phyloP scores from a whole-genome alignment of 2,888 invertebrate genomes.

The Polylopha cassiicola region DNA sequence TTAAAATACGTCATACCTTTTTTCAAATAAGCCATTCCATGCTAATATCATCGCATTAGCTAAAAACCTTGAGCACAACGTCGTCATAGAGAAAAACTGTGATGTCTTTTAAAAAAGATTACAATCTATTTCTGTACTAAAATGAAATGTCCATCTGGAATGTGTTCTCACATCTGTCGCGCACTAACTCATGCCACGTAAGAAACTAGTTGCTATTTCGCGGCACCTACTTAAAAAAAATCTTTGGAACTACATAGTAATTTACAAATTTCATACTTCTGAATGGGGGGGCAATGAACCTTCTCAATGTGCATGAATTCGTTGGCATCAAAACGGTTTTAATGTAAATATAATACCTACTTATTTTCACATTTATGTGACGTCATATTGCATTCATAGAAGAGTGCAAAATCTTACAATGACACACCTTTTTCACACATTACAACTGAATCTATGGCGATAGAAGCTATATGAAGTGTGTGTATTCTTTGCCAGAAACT shows the following conservation, averaged over 20 bases:
- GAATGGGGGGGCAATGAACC: slow-evolving; percentile 25
- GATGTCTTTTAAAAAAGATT: slow-evolving; percentile 38
- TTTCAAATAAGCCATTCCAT: slow-evolving; percentile 19
- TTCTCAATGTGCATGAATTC: slow-evolving; percentile 17
- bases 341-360: slow-evolving; percentile 19
- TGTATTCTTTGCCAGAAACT: too few relatives aligned
- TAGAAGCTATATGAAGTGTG: too few relatives aligned
- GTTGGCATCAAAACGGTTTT: slow-evolving; percentile 24
- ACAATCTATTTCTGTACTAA: slow-evolving; percentile 44
- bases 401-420: too few relatives aligned
- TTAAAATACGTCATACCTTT: too few relatives aligned
- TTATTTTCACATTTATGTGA: slow-evolving; percentile 8
- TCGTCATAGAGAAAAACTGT: slow-evolving; percentile 29
- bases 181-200: slow-evolving; percentile 51
- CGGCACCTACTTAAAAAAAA: slow-evolving; percentile 15
- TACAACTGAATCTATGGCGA: too few relatives aligned
- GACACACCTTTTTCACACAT: too few relatives aligned
- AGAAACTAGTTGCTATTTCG: slow-evolving; percentile 7
- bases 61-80: slow-evolving; percentile 23
- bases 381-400: too few relatives aligned
- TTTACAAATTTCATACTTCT: slow-evolving; percentile 16
- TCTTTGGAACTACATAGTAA: slow-evolving; percentile 8
- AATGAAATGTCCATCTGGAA: slow-evolving; percentile 40
- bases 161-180: slow-evolving; percentile 60
- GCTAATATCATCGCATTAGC: slow-evolving; percentile 16